Conservation (phyloP, 1,140 invertebrate species). For the Neodiprion pinetum region DNA sequence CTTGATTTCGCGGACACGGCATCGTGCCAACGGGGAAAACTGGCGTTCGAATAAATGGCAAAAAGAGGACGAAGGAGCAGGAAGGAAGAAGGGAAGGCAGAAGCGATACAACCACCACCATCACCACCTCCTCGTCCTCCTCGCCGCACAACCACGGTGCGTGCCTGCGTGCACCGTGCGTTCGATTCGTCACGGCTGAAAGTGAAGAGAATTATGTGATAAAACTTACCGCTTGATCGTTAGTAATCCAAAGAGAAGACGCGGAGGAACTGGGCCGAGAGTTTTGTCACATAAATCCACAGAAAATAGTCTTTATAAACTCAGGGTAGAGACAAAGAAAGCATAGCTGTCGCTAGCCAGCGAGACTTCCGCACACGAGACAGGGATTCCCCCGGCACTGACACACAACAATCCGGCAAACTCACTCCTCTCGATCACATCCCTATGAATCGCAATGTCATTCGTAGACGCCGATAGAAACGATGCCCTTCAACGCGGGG, state of each 20-base stretch:
- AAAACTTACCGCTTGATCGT: not conserved
- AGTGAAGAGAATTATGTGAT: not conserved
- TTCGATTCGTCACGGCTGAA: not conserved
- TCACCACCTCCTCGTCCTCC: not conserved
- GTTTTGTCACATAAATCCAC: not conserved
- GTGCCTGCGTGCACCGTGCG: not conserved
- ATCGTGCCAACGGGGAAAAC: not conserved
- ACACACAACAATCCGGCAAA: not conserved
- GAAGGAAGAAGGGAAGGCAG: no score
- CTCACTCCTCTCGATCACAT: not conserved
- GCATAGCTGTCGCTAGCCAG: no score
- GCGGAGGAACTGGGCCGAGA: no score
- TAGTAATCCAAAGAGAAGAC: not conserved
- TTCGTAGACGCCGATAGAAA: not conserved
- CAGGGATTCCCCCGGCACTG: not conserved
- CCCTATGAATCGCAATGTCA: not conserved
- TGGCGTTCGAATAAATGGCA: no score
- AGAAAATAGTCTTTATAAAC: not conserved
- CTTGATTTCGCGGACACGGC: not conserved
- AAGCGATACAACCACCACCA: no score
- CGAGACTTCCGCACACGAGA: no score
- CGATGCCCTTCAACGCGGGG: not conserved
- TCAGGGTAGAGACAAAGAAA: no score
- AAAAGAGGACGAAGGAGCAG: no score
- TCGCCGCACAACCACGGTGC: not conserved